Evolutionary conservation across 2,888 invertebrate species (phyloP).

Genomic region (Drosophila lutescens): DNA sequence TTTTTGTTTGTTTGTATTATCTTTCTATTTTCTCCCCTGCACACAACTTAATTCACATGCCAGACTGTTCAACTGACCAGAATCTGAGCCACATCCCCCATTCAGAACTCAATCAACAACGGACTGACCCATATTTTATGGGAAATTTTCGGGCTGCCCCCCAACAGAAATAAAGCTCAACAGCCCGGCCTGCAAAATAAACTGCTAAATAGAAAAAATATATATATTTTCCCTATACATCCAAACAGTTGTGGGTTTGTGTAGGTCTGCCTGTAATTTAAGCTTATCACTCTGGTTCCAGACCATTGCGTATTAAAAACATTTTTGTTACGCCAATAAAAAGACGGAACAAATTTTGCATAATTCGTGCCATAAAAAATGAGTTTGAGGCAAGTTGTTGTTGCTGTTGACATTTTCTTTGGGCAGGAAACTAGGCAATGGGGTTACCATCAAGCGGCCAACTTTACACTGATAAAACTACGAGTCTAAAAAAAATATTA

Average conservation of each 20-base stretch:
- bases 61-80: constrained; percentile 44
- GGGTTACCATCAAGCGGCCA: constrained; percentile 50
- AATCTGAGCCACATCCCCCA: constrained; percentile 29
- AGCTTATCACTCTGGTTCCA: constrained; percentile 77
- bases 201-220: constrained; percentile 28
- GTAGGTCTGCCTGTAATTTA: constrained; percentile 52
- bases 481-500: background rate
- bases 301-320: constrained; percentile 80
- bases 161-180: constrained; percentile 56
- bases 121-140: constrained; percentile 71
- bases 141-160: constrained; percentile 61
- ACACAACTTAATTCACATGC: constrained; percentile 42
- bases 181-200: constrained; percentile 42
- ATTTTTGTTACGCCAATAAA: constrained; percentile 78
- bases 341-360: constrained; percentile 70
- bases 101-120: constrained; percentile 69
- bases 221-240: constrained; percentile 2
- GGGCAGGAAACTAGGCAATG: constrained; percentile 67
- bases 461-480: constrained; percentile 15
- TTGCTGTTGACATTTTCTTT: constrained; percentile 67
- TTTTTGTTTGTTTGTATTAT: constrained; percentile 29
- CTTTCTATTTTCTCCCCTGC: constrained; percentile 17
- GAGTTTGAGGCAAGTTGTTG: constrained; percentile 39
- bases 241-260: constrained; percentile 7
- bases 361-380: constrained; percentile 67